Conservation (phyloP, 2,888 invertebrate species). For the Drosophila meridionalis region DNA sequence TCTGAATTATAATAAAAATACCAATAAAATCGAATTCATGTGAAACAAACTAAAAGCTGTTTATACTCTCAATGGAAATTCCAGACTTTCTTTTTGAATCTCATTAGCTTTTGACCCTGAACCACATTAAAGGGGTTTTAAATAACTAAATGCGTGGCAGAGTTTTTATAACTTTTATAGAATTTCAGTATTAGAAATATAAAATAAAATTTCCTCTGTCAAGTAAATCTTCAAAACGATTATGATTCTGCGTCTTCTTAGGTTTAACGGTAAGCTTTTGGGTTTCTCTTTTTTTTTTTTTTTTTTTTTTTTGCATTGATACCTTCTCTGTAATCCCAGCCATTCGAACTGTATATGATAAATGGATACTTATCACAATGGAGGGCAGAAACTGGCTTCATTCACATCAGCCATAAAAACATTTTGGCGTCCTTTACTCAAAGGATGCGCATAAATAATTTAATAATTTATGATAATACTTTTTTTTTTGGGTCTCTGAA, state of each 20-base stretch:
- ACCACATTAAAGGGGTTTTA: not conserved
- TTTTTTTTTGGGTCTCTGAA: constrained; percentile 27
- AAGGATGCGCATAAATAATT: constrained; percentile 68
- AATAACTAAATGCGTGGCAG: not conserved
- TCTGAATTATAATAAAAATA: constrained; percentile 14
- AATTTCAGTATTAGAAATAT: not conserved
- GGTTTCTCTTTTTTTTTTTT: not conserved
- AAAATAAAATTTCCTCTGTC: not conserved
- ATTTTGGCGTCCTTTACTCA: constrained; percentile 18
- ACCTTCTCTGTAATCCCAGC: constrained; percentile 13
- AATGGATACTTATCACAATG: constrained; percentile 41
- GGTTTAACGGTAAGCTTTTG: not conserved
- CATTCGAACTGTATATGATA: constrained; percentile 23
- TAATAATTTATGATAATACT: constrained; percentile 73
- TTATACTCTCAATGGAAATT: not conserved
- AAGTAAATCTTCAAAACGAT: not conserved
- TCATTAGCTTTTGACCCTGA: not conserved
- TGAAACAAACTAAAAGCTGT: constrained; percentile 24
- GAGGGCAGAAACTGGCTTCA: constrained; percentile 19
- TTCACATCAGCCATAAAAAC: constrained; percentile 25
- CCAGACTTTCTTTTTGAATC: not conserved
- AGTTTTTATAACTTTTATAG: not conserved
- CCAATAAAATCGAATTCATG: constrained; percentile 55
- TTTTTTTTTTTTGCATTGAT: constrained; percentile 12
- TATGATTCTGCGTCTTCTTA: not conserved